These are phyloP conservation scores for Crotalus helleri DNA, from an alignment of 2,113 vertebrate species.

Conservation along the genomic window DNA sequence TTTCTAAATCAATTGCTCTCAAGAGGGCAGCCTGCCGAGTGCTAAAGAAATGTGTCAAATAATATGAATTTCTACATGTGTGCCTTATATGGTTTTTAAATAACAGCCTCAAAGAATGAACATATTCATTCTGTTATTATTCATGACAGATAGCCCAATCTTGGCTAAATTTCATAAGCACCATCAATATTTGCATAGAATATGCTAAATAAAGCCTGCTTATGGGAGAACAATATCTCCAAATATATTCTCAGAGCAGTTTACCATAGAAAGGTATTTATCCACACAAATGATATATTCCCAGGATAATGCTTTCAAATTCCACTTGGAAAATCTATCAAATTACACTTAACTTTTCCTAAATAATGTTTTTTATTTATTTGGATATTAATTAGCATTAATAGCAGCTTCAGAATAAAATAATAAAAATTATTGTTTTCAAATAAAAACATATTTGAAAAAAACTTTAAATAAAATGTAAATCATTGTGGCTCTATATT, in stretches of 20 bases:
- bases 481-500: neutral
- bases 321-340: neutral
- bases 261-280: neutral
- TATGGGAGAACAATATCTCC: neutral
- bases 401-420: neutral
- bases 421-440: neutral
- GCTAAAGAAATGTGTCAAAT: slow-evolving; percentile 1
- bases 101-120: neutral
- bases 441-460: neutral
- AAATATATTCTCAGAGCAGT: neutral
- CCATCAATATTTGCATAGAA: neutral
- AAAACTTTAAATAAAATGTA: neutral
- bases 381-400: neutral
- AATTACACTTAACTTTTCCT: neutral
- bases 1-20: slow-evolving; percentile 14
- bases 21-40: neutral
- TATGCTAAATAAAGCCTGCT: neutral
- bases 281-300: neutral
- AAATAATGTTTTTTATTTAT: neutral
- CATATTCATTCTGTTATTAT: neutral
- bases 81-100: neutral
- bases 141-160: neutral
- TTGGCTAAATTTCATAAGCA: neutral
- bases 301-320: neutral
- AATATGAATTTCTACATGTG: neutral